phyloP scores from a whole-genome alignment of 2,888 invertebrate species.

The Apoderus coryli region DNA sequence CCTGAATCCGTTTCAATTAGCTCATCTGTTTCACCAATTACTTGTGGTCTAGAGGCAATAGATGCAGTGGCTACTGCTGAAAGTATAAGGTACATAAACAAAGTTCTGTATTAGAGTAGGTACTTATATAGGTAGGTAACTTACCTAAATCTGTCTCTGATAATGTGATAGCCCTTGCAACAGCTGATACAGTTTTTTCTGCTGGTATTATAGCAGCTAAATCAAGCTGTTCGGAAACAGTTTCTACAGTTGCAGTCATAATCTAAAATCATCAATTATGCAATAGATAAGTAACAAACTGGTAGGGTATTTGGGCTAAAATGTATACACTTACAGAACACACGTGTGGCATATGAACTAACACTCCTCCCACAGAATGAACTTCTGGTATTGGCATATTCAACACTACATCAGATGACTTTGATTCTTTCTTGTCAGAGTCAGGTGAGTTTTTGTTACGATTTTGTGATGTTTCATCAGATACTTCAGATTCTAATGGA shows the following conservation, averaged over 20 bases:
- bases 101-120: slow-evolving; percentile 3
- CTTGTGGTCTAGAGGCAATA: slow-evolving; percentile 58
- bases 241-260: slow-evolving; percentile 92
- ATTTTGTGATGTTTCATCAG: slow-evolving; percentile 49
- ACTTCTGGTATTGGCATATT: slow-evolving; percentile 54
- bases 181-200: slow-evolving; percentile 59
- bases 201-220: slow-evolving; percentile 73
- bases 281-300: too few relatives aligned
- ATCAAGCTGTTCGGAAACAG: slow-evolving; percentile 81
- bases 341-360: slow-evolving; percentile 88
- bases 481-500: slow-evolving; percentile 47
- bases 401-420: slow-evolving; percentile 45
- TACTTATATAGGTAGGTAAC: slow-evolving; percentile 17
- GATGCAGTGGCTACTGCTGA: slow-evolving; percentile 45
- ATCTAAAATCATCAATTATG: too few relatives aligned
- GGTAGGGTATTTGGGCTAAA: too few relatives aligned
- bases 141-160: slow-evolving; percentile 80
- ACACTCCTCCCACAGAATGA: slow-evolving; percentile 68
- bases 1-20: slow-evolving; percentile 52
- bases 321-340: slow-evolving; percentile 40
- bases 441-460: slow-evolving; percentile 57
- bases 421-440: slow-evolving; percentile 50
- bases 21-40: slow-evolving; percentile 58
- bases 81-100: slow-evolving; percentile 9
- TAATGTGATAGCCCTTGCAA: slow-evolving; percentile 73